Evolutionary conservation across 2,888 invertebrate genomes (phyloP).

Genomic region (Eledone cirrhosa): DNA sequence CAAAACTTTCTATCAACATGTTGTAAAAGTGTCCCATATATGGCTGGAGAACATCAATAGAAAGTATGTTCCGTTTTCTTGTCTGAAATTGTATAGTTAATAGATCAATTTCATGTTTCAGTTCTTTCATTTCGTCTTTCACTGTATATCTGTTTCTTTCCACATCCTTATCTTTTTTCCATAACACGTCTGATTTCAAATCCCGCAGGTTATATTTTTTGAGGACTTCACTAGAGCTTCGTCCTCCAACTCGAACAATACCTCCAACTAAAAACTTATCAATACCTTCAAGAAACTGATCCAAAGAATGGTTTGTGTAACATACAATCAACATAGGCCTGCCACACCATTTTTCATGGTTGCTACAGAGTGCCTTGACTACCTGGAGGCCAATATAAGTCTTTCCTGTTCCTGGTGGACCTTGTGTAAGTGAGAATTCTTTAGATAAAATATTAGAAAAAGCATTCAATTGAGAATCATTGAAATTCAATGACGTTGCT

Average conservation of each 20-base stretch:
- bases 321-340: constrained; percentile 64
- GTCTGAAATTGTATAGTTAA: constrained; percentile 42
- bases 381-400: constrained; percentile 83
- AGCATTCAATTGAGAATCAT: constrained; percentile 59
- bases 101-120: constrained; percentile 39
- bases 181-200: not conserved
- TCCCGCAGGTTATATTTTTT: constrained; percentile 41
- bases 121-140: constrained; percentile 39
- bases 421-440: constrained; percentile 63
- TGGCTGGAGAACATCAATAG: constrained; percentile 44
- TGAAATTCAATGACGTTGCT: constrained; percentile 47
- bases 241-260: constrained; percentile 58
- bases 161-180: not conserved
- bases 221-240: constrained; percentile 49
- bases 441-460: constrained; percentile 57
- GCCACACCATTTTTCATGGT: constrained; percentile 67
- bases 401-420: constrained; percentile 89
- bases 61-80: constrained; percentile 47
- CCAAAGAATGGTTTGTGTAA: constrained; percentile 66
- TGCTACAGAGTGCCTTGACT: constrained; percentile 73
- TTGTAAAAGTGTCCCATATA: constrained; percentile 32
- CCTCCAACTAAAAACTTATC: constrained; percentile 46
- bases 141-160: constrained; percentile 31
- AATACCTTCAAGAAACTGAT: constrained; percentile 66
- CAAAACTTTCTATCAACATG: not conserved